Conservation (phyloP, 2,888 invertebrate genomes). For the Andrena flavipes region DNA sequence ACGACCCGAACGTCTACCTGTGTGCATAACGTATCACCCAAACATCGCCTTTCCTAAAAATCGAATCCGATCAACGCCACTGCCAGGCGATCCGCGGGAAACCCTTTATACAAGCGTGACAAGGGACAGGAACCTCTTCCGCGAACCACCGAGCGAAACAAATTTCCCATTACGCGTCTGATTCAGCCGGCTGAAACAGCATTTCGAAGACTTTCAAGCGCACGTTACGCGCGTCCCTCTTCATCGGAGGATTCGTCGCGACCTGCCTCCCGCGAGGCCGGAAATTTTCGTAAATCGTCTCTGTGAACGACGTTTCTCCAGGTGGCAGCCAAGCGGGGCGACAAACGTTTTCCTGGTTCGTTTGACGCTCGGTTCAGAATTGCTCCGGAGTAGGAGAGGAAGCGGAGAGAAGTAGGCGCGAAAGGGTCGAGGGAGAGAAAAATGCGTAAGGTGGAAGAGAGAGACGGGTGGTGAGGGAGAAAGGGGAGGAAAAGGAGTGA, state of each 20-base stretch:
- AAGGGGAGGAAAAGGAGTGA: too few relatives aligned
- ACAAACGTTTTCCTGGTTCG: conserved; percentile 72
- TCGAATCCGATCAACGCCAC: background rate
- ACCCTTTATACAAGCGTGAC: background rate
- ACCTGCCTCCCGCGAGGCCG: conserved; percentile 16
- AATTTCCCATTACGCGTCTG: conserved; percentile 20
- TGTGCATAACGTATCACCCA: too few relatives aligned
- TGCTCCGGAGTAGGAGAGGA: conserved; percentile 58
- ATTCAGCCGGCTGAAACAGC: conserved; percentile 17
- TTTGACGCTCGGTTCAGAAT: conserved; percentile 69
- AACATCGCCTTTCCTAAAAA: background rate
- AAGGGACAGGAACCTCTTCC: background rate
- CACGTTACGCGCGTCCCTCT: background rate
- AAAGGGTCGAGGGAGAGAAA: background rate
- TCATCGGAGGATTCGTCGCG: conserved; percentile 20
- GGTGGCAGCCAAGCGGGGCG: conserved; percentile 48
- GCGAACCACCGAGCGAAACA: conserved; percentile 13
- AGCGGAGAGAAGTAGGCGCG: conserved; percentile 34
- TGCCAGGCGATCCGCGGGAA: background rate
- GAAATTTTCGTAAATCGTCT: conserved; percentile 54
- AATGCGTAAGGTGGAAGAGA: too few relatives aligned
- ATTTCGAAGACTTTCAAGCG: conserved; percentile 7
- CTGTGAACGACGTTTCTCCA: conserved; percentile 55
- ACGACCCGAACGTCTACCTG: too few relatives aligned
- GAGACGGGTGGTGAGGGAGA: background rate